A percentile compares a stretch with the other conserved stretches of the same genome.
phyloP scores from a whole-genome alignment of 2,797 vertebrate species.

The Halcyon leucocephala region DNA sequence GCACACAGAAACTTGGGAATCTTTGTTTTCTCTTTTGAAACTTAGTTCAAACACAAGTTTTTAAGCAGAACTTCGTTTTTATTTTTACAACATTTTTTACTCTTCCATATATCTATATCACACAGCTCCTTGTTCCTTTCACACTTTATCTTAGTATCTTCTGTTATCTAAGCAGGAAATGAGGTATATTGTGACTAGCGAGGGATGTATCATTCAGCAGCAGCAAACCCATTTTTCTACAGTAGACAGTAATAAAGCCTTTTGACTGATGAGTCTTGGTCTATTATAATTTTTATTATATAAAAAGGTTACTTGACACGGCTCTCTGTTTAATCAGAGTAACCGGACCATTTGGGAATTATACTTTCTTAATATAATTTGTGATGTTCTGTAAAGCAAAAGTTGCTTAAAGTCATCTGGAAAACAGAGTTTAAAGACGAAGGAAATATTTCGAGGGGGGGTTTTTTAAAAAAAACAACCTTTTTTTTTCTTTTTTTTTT shows the following conservation, averaged over 20 bases:
- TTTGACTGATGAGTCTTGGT: conserved; percentile 27
- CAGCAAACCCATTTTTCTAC: conserved; percentile 31
- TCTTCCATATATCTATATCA: background rate
- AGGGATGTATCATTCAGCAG: background rate
- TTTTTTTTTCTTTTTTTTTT: background rate
- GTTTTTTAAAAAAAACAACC: conserved; percentile 9
- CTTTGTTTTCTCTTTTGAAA: conserved; percentile 38
- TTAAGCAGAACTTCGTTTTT: conserved; percentile 1
- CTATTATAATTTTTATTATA: conserved; percentile 40
- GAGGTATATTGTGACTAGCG: conserved; percentile 52
- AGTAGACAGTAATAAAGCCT: conserved; percentile 27
- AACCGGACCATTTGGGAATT: conserved; percentile 15
- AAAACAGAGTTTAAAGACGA: conserved; percentile 66
- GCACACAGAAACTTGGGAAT: conserved; percentile 14
- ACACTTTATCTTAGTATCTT: conserved; percentile 40
- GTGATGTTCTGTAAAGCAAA: conserved; percentile 5
- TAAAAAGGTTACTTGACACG: background rate
- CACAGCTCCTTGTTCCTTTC: conserved; percentile 38
- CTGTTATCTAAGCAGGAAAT: conserved; percentile 59
- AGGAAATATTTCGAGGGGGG: conserved; percentile 45
- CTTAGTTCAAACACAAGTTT: conserved; percentile 33
- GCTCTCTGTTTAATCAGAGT: conserved; percentile 34
- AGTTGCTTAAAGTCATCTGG: conserved; percentile 73
- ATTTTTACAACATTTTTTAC: conserved; percentile 24
- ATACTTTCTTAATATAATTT: conserved; percentile 35